Evolutionary conservation across 2,888 invertebrate species (phyloP), one percentile per base, ranked within the genome.

Genomic region (Lamellibrachia columna): DNA sequence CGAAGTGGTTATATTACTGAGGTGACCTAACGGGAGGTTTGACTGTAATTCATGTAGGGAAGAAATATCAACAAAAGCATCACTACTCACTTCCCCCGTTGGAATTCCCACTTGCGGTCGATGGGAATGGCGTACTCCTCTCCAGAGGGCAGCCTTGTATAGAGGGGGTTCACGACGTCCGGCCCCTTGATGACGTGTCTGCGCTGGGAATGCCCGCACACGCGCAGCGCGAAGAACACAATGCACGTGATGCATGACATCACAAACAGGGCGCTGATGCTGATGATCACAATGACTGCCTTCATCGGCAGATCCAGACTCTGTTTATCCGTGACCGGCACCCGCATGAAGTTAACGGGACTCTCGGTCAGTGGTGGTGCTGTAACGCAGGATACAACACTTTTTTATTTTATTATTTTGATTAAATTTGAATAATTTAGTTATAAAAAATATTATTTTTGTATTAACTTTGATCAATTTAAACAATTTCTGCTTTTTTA

Each of bases 21-120:
- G 40, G 40, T 40, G 40, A 40, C 40, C 40, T 40, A 40, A 40
- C 40, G 40, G 40, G 40, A 40, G 40, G 40, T 40, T 40, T 40
- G 40, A 40, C 40, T 40, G 1, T 40, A 40, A 40, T 40, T 40
- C 40, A 40, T 40, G 40, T 4, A 22, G 53, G 53, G 91, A 53
- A 4, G 7, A 53, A 91, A 91, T 4, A 53, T 15, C 28, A 53
- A n/a, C 3, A 15, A 53, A 15, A 9, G 90, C n/a, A 9, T 7
- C 91, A 40, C 2, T 11, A 94, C 95, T 94, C 93, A 96, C 92
- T 98, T 97, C 93, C 98, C 98, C 92, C 99, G 97, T 0, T 98
- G 97, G 94, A 99, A 97, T 96, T 99, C 99, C 99, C 99, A 99
- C 94, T 98, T 98, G 0, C 98, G 98, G 96, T 99, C 99, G 95